Evolutionary conservation across 2,797 vertebrate genomes (phyloP).

Genomic region (Argentina silus): DNA sequence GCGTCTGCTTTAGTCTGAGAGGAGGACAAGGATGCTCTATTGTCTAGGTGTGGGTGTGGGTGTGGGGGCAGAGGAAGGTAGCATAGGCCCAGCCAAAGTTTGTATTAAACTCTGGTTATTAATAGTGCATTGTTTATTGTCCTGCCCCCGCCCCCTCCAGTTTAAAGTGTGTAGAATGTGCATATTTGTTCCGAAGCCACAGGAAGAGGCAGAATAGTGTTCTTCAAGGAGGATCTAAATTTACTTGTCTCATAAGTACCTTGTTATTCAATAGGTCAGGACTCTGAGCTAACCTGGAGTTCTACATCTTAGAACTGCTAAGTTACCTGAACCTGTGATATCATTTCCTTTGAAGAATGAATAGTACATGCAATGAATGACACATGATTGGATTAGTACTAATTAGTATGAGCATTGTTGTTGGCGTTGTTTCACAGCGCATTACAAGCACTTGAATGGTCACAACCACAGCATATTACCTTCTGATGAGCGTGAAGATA

Average conservation of each 20-base stretch:
- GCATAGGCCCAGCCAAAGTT: slow-evolving; percentile 34
- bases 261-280: slow-evolving; percentile 28
- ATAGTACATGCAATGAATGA: not conserved
- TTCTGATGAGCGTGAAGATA: no score
- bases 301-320: not conserved
- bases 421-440: no score
- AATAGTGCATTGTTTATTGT: slow-evolving; percentile 83
- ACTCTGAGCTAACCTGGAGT: not conserved
- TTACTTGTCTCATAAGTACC: slow-evolving; percentile 41
- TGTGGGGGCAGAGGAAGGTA: slow-evolving; percentile 50
- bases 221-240: slow-evolving; percentile 48
- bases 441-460: no score
- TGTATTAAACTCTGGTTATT: slow-evolving; percentile 68
- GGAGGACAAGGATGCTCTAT: slow-evolving; percentile 42
- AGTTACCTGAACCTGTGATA: not conserved
- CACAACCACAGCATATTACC: no score
- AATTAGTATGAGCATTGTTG: no score
- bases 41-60: slow-evolving; percentile 50
- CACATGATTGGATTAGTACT: not conserved
- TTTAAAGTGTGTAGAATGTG: slow-evolving; percentile 58
- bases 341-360: not conserved
- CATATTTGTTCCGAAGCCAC: slow-evolving; percentile 49
- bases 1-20: slow-evolving; percentile 20
- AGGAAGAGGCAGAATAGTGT: slow-evolving; percentile 56
- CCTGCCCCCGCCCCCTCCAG: slow-evolving; percentile 45